These are phyloP conservation scores for Champsocephalus esox DNA, from an alignment of 2,797 vertebrate genomes.

Conservation along the genomic window DNA sequence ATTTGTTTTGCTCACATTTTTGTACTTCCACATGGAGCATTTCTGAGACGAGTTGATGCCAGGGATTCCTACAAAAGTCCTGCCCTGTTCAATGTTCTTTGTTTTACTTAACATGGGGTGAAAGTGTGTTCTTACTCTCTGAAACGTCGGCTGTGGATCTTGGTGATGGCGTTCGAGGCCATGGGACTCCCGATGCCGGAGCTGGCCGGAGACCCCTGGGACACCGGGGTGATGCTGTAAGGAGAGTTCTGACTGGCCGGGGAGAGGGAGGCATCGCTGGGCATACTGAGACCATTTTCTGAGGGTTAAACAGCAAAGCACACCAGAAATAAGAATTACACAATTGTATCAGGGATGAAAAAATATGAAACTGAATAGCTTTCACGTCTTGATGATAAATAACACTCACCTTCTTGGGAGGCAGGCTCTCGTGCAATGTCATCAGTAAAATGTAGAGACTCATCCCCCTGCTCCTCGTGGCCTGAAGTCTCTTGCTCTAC, in stretches of 20 bases:
- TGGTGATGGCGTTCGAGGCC: constrained; percentile 96
- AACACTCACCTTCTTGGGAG: constrained; percentile 91
- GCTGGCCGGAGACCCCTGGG: constrained; percentile 96
- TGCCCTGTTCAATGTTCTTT: not conserved
- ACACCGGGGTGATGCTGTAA: constrained; percentile 98
- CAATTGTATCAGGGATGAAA: not conserved
- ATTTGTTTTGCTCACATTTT: constrained; percentile 55
- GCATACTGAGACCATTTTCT: constrained; percentile 95
- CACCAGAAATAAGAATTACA: constrained; percentile 12
- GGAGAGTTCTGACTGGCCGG: constrained; percentile 99
- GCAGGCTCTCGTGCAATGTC: constrained; percentile 89
- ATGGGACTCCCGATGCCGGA: constrained; percentile 98
- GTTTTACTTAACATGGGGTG: not conserved
- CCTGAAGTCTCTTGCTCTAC: constrained; percentile 87
- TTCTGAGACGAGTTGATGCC: constrained; percentile 44
- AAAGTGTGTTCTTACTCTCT: constrained; percentile 92
- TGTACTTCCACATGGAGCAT: constrained; percentile 27
- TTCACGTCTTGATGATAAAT: not conserved
- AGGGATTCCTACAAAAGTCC: constrained; percentile 34
- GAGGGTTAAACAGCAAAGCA: constrained; percentile 39
- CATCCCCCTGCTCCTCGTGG: constrained; percentile 89
- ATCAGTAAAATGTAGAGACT: constrained; percentile 86
- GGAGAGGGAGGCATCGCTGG: constrained; percentile 95
- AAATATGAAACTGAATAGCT: not conserved
- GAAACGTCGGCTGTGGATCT: constrained; percentile 98